Evolutionary conservation across 37 sponge, comb jelly and placozoan species (phyloP).

Genomic region (Aplysina aerophoba): DNA sequence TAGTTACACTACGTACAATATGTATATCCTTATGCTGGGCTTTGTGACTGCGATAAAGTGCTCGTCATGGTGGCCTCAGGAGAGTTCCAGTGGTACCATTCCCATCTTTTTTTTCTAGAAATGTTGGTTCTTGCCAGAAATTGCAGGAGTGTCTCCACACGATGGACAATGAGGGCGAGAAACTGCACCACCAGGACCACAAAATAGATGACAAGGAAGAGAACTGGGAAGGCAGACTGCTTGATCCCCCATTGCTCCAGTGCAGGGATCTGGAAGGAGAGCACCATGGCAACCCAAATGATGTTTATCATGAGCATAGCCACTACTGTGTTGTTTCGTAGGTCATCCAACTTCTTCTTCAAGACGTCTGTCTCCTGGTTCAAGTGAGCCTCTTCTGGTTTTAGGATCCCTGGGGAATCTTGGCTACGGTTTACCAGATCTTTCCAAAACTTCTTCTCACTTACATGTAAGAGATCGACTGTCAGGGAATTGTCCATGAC

Average conservation of each 20-base stretch:
- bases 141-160: constrained; percentile 67
- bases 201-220: constrained; percentile 59
- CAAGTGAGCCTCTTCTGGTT: constrained; percentile 51
- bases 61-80: no score
- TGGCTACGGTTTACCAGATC: background rate
- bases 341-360: constrained; percentile 42
- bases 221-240: constrained; percentile 31
- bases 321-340: constrained; percentile 49
- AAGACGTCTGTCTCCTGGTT: constrained; percentile 39
- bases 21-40: no score
- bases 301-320: constrained; percentile 69
- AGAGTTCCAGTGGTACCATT: background rate
- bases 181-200: constrained; percentile 57
- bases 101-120: background rate
- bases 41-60: no score
- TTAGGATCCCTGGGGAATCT: constrained; percentile 25
- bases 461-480: background rate
- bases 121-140: constrained; percentile 43
- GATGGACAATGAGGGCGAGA: constrained; percentile 60
- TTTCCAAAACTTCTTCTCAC: constrained; percentile 49
- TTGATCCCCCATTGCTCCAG: constrained; percentile 38
- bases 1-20: no score
- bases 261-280: constrained; percentile 33
- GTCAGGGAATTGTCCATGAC: constrained; percentile 8
- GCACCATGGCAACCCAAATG: constrained; percentile 68